phyloP scores from a whole-genome alignment of 2,888 invertebrate species.

The Amphipoea lucens region DNA sequence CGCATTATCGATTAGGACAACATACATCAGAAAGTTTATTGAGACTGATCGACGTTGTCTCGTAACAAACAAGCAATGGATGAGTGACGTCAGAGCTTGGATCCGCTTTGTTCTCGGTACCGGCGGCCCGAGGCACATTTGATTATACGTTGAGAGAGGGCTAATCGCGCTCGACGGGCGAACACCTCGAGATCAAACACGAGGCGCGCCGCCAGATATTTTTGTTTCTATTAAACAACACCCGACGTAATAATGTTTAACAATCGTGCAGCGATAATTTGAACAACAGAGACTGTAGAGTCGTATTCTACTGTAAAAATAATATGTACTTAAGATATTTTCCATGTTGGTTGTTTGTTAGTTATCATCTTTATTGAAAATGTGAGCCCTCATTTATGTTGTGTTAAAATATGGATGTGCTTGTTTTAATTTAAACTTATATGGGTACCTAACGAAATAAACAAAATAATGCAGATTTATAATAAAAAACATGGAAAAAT shows the following conservation, averaged over 20 bases:
- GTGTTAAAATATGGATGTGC: not conserved
- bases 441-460: not conserved
- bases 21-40: conserved; percentile 63
- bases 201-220: conserved; percentile 91
- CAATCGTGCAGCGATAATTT: conserved; percentile 90
- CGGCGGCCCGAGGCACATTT: conserved; percentile 88
- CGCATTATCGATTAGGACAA: conserved; percentile 15
- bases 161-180: conserved; percentile 90
- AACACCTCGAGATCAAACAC: conserved; percentile 91
- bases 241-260: conserved; percentile 91
- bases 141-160: conserved; percentile 90
- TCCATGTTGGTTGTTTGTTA: not conserved
- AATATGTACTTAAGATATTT: not conserved
- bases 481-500: not conserved
- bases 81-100: conserved; percentile 32
- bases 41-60: not conserved
- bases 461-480: not conserved
- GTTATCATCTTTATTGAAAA: not conserved
- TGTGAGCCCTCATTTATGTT: not conserved
- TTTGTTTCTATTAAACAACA: conserved; percentile 91
- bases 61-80: conserved; percentile 72
- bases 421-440: not conserved
- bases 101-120: conserved; percentile 70
- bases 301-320: conserved; percentile 26
- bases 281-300: conserved; percentile 79